These are phyloP conservation scores for Eriosoma lanigerum DNA, from an alignment of 1,140 invertebrate genomes.

Conservation along the genomic window DNA sequence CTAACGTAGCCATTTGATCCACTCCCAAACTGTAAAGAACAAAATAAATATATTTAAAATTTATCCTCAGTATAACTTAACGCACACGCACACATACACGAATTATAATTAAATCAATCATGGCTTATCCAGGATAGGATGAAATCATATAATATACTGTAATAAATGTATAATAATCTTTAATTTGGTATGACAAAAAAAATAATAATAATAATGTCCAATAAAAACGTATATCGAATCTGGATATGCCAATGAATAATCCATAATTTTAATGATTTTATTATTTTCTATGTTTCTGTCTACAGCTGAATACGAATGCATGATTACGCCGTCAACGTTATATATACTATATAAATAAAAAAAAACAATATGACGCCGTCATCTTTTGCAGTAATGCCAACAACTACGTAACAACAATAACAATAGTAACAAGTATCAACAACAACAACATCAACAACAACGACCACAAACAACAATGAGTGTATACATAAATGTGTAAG, in stretches of 20 bases:
- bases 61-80: no score
- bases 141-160: no score
- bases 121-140: no score
- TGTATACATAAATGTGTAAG: no score
- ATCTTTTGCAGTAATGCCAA: neutral
- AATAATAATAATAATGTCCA: no score
- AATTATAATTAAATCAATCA: no score
- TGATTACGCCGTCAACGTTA: neutral
- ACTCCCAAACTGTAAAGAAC: conserved; percentile 56
- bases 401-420: conserved; percentile 11
- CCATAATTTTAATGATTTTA: neutral
- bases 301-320: neutral
- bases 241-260: no score
- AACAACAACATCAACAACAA: neutral
- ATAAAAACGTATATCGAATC: no score
- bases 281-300: neutral
- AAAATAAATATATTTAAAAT: neutral
- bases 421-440: no score
- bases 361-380: neutral
- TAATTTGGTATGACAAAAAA: no score
- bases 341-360: neutral
- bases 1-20: conserved; percentile 55
- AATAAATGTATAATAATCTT: no score
- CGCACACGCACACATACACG: no score
- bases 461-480: conserved; percentile 14